Evolutionary conservation across 2,113 vertebrate species (phyloP).

Genomic region (Cynoglossus semilaevis): DNA sequence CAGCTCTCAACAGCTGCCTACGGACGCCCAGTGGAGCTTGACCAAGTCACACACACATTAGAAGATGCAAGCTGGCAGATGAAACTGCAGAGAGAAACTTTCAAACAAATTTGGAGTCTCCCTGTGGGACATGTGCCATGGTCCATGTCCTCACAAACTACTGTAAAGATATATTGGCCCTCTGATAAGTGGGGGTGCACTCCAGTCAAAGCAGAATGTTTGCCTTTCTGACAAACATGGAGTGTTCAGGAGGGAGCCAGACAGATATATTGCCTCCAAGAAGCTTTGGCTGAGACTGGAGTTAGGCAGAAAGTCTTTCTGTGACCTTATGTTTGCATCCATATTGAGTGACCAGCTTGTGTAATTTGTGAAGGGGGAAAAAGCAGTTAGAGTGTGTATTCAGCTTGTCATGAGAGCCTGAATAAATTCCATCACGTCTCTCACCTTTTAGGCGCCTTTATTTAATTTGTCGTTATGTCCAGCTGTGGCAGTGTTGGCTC

Average conservation of each 20-base stretch:
- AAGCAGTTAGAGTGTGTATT: constrained; percentile 17
- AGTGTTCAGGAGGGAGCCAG: constrained; percentile 27
- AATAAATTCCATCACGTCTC: constrained; percentile 20
- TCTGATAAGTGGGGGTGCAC: constrained; percentile 15
- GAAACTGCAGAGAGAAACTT: constrained; percentile 16
- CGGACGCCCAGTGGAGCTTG: constrained; percentile 47
- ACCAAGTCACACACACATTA: constrained; percentile 36
- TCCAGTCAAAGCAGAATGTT: constrained; percentile 29
- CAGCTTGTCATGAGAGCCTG: constrained; percentile 1
- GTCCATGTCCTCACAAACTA: constrained; percentile 26
- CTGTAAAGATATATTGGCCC: constrained; percentile 27
- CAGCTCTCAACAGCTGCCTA: constrained; percentile 62
- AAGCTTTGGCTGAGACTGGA: constrained; percentile 2
- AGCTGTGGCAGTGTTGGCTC: not conserved
- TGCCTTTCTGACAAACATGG: constrained; percentile 39
- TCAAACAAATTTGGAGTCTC: constrained; percentile 16
- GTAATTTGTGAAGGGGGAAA: constrained; percentile 28
- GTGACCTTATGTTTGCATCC: constrained; percentile 14
- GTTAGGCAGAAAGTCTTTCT: not conserved
- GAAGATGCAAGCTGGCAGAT: constrained; percentile 11
- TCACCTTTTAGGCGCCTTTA: constrained; percentile 7
- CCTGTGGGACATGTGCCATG: constrained; percentile 21
- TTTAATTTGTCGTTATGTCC: constrained; percentile 3
- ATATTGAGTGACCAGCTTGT: constrained; percentile 16
- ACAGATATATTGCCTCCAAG: constrained; percentile 18